Conservation (phyloP, 1,140 invertebrate genomes). For the Temnothorax nylanderi region DNA sequence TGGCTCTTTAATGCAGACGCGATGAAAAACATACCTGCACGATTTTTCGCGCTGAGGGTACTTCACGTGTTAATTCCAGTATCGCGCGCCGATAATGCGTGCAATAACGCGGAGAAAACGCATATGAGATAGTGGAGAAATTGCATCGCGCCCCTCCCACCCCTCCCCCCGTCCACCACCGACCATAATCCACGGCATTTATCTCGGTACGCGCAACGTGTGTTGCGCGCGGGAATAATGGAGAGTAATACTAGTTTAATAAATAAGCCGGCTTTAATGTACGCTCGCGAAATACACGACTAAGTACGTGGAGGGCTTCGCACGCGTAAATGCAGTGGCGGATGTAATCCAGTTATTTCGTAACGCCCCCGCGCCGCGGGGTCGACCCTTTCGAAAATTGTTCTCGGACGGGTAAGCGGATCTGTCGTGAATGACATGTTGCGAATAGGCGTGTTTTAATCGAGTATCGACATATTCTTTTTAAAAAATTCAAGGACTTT, state of each 20-base stretch:
- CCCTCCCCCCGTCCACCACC: background rate
- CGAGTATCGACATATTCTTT: background rate
- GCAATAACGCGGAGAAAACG: constrained; percentile 46
- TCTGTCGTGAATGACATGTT: background rate
- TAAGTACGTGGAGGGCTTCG: constrained; percentile 28
- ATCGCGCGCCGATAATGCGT: constrained; percentile 39
- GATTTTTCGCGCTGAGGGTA: background rate
- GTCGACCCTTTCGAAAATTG: constrained; percentile 45
- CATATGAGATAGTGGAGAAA: constrained; percentile 37
- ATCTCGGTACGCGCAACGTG: constrained; percentile 48
- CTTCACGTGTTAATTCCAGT: constrained; percentile 4
- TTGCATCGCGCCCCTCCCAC: background rate
- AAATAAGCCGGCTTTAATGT: constrained; percentile 52
- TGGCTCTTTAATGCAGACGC: background rate
- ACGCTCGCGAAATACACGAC: constrained; percentile 34
- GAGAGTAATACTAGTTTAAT: constrained; percentile 56
- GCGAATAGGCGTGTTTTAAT: background rate
- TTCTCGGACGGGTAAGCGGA: constrained; percentile 12
- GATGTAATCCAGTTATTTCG: constrained; percentile 46
- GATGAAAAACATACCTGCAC: background rate
- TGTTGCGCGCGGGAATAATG: constrained; percentile 44
- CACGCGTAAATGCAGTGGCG: constrained; percentile 26
- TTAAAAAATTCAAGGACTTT: background rate
- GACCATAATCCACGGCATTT: constrained; percentile 34
- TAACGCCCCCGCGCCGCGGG: background rate